phyloP scores from a whole-genome alignment of 2,113 vertebrate genomes.

The Vidua chalybeata region DNA sequence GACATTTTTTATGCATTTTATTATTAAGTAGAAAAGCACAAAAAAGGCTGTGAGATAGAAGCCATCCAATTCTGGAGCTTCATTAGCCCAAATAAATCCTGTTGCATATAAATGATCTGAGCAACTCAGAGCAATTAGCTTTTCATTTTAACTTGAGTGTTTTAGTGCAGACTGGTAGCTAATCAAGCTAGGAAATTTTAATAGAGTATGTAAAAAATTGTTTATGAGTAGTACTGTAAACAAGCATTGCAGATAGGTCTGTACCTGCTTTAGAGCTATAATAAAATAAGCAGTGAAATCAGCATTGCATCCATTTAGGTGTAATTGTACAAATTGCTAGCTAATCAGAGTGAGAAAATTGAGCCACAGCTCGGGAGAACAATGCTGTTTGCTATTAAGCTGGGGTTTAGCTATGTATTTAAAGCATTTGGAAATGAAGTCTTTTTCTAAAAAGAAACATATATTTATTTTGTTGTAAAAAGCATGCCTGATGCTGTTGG shows the following conservation, averaged over 20 bases:
- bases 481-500: not conserved
- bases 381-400: constrained; percentile 50
- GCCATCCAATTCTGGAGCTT: constrained; percentile 16
- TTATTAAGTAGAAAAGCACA: constrained; percentile 9
- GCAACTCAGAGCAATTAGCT: constrained; percentile 65
- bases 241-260: constrained; percentile 30
- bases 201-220: constrained; percentile 55
- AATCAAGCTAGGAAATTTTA: constrained; percentile 72
- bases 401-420: constrained; percentile 29
- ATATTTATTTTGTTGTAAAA: not conserved
- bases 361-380: constrained; percentile 33
- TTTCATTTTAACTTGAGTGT: constrained; percentile 67
- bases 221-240: constrained; percentile 71
- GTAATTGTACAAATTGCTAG: constrained; percentile 72
- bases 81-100: constrained; percentile 61
- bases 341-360: constrained; percentile 68
- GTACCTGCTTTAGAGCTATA: constrained; percentile 59
- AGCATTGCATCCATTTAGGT: constrained; percentile 62
- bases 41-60: constrained; percentile 15
- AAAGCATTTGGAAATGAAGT: constrained; percentile 21
- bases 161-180: constrained; percentile 64
- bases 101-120: constrained; percentile 57
- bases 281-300: constrained; percentile 69
- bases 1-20: not conserved
- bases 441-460: not conserved